Conservation (phyloP, 2,113 vertebrate genomes). For the Pseudorasbora parva region DNA sequence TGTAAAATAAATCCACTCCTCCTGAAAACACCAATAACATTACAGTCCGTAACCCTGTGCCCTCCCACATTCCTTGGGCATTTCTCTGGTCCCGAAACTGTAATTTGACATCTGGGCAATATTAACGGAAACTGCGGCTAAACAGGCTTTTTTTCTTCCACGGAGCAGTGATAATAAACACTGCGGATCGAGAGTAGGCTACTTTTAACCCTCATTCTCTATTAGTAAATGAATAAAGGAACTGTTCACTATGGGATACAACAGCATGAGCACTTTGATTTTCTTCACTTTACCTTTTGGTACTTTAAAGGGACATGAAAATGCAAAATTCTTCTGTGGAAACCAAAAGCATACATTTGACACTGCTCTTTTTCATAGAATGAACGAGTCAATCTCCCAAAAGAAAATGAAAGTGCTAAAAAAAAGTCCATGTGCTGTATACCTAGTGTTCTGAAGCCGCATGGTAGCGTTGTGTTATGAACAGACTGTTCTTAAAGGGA, state of each 20-base stretch:
- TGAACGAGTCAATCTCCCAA: background rate
- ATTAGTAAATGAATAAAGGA: conserved; percentile 14
- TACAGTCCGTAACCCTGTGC: conserved; percentile 50
- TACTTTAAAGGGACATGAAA: background rate
- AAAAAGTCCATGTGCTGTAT: background rate
- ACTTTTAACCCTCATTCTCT: conserved; percentile 30
- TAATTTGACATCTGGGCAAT: conserved; percentile 60
- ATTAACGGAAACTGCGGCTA: conserved; percentile 54
- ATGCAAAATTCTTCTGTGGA: background rate
- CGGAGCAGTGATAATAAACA: conserved; percentile 52
- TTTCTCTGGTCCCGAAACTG: conserved; percentile 58
- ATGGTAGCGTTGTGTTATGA: background rate
- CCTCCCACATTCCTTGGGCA: conserved; percentile 61
- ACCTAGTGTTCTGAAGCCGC: background rate
- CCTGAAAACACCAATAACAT: conserved; percentile 52
- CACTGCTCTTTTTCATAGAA: background rate
- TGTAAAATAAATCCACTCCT: conserved; percentile 38
- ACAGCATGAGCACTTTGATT: background rate
- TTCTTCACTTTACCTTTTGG: background rate
- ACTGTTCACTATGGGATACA: background rate
- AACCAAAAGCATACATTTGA: background rate
- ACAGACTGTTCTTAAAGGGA: background rate
- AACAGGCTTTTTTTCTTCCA: conserved; percentile 42
- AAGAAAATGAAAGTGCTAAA: background rate
- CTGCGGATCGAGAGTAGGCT: conserved; percentile 14